Evolutionary conservation across 2,797 vertebrate genomes (phyloP).

Genomic region (Numenius phaeopus): DNA sequence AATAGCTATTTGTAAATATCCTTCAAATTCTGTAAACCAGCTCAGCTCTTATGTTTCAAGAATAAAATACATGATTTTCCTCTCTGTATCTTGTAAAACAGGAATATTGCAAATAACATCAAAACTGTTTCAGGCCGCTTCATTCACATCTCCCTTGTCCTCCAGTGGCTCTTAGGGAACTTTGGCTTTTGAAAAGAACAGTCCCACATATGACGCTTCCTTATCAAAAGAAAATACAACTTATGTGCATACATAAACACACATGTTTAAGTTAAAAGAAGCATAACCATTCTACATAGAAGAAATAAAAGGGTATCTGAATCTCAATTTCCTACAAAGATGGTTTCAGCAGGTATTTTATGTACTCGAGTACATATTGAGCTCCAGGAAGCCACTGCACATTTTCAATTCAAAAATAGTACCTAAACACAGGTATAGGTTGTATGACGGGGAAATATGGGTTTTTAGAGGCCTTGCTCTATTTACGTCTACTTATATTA

Average conservation of each 20-base stretch:
- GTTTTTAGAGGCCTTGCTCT: not conserved
- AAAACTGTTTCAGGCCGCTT: not conserved
- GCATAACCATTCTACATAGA: not conserved
- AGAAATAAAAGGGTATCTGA: not conserved
- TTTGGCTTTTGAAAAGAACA: not conserved
- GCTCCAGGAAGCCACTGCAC: not conserved
- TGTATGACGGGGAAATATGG: accelerated
- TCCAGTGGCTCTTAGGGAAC: not conserved
- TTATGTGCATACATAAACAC: accelerated
- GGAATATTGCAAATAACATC: not conserved
- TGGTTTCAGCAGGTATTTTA: not conserved
- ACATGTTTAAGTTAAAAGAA: accelerated
- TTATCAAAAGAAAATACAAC: not conserved
- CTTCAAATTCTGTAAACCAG: not conserved
- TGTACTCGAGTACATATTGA: not conserved
- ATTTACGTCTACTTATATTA: not conserved
- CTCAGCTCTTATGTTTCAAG: not conserved
- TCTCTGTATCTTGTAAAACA: not conserved
- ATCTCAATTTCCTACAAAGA: not conserved
- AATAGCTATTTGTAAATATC: not conserved
- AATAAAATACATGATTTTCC: not conserved
- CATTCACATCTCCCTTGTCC: not conserved
- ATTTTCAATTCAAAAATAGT: not conserved
- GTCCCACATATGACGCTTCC: not conserved
- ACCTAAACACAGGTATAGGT: not conserved